Evolutionary conservation across 2,888 invertebrate genomes (phyloP), one percentile per base, ranked within the genome.

Genomic region (Aphrophora alni): DNA sequence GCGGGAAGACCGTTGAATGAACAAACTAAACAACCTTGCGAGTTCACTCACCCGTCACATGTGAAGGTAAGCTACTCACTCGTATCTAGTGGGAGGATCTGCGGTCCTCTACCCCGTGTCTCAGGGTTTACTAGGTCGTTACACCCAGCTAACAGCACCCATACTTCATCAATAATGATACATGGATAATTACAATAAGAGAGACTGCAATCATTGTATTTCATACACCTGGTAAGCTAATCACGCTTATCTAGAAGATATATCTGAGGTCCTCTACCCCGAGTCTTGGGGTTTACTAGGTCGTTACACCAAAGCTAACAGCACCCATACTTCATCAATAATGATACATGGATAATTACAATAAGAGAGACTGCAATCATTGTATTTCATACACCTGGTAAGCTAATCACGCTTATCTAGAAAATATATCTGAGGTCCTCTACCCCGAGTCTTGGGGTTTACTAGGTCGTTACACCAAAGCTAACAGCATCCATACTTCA

Each of bases 391-490:
- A n/a, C n/a, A n/a, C n/a, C n/a, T n/a, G 59, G 59, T 59, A 59
- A 59, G 59, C 59, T 14, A 59, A n/a, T 59, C 59, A 59, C 21
- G 59, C 21, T 3, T 21, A 21, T 59, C 21, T 59, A 59, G 59
- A 21, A 21, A 21, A 21, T 21, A 8, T n/a, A 4, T 59, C 21
- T 21, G 21, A n/a, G 59, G 59, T 59, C 59, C 59, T 21, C 59
- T 59, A 59, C 59, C 59, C 59, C 59, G 59, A 5, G 21, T 59
- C 59, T 59, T 21, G 21, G 59, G 59, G 59, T 59, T 59, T 59
- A 59, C 59, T 59, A 59, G 59, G 59, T 59, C 59, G 59, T 59
- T 59, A 59, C 59, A 59, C 59, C 59, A n/a, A n/a, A 44, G 44
- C 44, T 44, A 44, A 44, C 44, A 44, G 44, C 44, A 44, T 44